phyloP scores from a whole-genome alignment of 2,888 invertebrate genomes.

The Eumacrocentrus americanus region DNA sequence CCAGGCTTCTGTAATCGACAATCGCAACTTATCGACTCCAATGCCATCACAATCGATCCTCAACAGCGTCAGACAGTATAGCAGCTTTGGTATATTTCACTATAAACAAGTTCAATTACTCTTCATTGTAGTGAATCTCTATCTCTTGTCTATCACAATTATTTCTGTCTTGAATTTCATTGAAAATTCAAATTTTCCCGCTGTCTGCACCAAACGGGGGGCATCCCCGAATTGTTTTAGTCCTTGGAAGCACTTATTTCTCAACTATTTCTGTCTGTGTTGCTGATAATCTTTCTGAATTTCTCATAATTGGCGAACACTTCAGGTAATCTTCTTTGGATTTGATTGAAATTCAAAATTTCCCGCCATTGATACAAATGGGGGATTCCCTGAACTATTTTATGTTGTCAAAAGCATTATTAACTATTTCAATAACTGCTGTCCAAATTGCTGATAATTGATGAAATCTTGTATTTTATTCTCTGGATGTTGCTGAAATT shows the following conservation, averaged over 20 bases:
- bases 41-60: conserved; percentile 59
- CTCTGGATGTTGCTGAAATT: no score
- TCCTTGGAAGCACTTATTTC: neutral
- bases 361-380: neutral
- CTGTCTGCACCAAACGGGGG: neutral
- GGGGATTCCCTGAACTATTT: neutral
- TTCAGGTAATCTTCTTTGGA: neutral
- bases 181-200: neutral
- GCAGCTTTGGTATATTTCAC: conserved; percentile 78
- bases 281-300: neutral
- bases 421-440: neutral
- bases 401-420: no score
- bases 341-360: neutral
- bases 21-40: conserved; percentile 57
- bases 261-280: neutral
- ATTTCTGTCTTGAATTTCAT: neutral
- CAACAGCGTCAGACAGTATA: conserved; percentile 83
- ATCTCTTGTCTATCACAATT: neutral
- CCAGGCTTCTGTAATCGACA: conserved; percentile 41
- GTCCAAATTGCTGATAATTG: no score
- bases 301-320: no score
- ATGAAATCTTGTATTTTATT: no score
- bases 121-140: conserved; percentile 27
- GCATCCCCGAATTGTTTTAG: no score
- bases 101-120: neutral